A percentile compares a stretch with the other conserved stretches of the same genome.
These are phyloP conservation scores for Aporophyla lueneburgensis DNA, from an alignment of 2,888 invertebrate genomes.

Conservation along the genomic window DNA sequence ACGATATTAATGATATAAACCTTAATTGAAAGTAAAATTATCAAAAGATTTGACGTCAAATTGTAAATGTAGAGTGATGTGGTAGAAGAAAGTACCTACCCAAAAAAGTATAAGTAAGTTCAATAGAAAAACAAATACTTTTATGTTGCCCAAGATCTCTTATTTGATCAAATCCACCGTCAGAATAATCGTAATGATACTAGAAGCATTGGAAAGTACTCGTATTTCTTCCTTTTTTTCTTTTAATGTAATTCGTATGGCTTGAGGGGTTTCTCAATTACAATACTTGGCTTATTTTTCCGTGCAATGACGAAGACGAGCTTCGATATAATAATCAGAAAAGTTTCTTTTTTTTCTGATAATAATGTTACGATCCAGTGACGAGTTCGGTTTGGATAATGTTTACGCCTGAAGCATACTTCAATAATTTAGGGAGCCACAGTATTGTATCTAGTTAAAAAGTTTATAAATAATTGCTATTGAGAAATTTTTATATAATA, in stretches of 20 bases:
- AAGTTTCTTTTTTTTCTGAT: conserved; percentile 31
- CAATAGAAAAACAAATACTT: conserved; percentile 8
- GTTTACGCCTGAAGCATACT: conserved; percentile 11
- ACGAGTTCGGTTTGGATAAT: conserved; percentile 28
- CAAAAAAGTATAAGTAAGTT: neutral
- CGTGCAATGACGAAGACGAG: conserved; percentile 29
- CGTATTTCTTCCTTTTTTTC: conserved; percentile 29
- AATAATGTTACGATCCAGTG: conserved; percentile 21
- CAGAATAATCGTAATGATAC: conserved; percentile 43
- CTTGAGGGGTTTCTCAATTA: conserved; percentile 61
- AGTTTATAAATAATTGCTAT: neutral
- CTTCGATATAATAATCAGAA: conserved; percentile 28
- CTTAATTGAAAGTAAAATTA: neutral
- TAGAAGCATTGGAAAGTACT: conserved; percentile 37
- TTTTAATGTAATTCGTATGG: conserved; percentile 46
- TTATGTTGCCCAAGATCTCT: conserved; percentile 7
- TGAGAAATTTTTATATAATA: neutral
- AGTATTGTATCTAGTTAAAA: conserved; percentile 9
- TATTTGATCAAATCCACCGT: conserved; percentile 37
- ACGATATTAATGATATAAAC: neutral
- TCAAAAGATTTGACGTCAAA: neutral
- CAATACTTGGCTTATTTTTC: conserved; percentile 47
- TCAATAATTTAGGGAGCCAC: conserved; percentile 12
- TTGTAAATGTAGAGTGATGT: neutral
- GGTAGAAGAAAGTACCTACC: neutral